These are phyloP conservation scores for Mustela lutreola DNA, from an alignment of 2,113 vertebrate genomes.

Conservation along the genomic window DNA sequence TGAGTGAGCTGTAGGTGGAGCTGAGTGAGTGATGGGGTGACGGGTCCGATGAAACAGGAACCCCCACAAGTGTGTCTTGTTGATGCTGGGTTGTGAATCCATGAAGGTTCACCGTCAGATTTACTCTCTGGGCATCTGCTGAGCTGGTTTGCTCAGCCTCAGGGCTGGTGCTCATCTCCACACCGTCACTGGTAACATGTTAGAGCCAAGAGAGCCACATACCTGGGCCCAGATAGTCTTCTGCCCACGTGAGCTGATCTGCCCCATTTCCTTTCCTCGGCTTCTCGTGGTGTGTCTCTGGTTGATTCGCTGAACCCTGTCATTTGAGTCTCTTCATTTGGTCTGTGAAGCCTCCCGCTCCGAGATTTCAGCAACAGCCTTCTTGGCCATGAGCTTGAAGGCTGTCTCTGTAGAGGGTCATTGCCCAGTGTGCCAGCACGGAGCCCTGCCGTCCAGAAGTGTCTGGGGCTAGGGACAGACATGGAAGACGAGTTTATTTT, in stretches of 20 bases:
- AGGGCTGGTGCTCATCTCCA: accelerated
- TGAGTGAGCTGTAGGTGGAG: not conserved
- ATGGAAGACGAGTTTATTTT: not conserved
- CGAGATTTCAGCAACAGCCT: not conserved
- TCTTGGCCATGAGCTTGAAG: not conserved
- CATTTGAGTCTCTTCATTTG: not conserved
- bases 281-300: not conserved
- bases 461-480: not conserved
- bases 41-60: no score
- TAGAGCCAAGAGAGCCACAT: not conserved
- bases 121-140: not conserved
- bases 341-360: not conserved
- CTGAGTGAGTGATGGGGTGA: no score
- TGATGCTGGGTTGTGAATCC: not conserved
- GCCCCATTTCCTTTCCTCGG: no score
- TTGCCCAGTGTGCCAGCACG: accelerated
- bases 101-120: accelerated
- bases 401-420: not conserved
- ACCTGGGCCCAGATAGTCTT: not conserved
- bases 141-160: no score
- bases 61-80: not conserved
- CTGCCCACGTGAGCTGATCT: accelerated
- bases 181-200: accelerated
- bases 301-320: not conserved
- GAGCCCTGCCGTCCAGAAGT: accelerated